Conservation (phyloP, 2,113 vertebrate genomes). For the Nothocercus nigrocapillus region DNA sequence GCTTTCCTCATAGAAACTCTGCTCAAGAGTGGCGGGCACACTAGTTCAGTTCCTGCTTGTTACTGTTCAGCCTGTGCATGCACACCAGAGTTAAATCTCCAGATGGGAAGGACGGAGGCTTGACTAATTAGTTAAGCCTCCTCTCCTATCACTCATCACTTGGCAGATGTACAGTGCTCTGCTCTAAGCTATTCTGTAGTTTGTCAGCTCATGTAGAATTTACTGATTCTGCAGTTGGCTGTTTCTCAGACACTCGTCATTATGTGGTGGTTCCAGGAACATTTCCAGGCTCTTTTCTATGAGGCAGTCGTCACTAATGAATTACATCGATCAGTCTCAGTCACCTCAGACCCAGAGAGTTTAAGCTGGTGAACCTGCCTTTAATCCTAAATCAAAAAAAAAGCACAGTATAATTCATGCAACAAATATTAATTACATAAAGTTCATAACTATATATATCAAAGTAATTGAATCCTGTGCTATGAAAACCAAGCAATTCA, state of each 20-base stretch:
- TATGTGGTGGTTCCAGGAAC: neutral
- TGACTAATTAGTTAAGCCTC: conserved; percentile 38
- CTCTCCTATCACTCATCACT: neutral
- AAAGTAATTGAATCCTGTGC: neutral
- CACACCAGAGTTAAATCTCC: neutral
- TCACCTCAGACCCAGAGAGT: neutral
- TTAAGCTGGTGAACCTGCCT: neutral
- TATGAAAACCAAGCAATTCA: neutral
- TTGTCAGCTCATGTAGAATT: neutral
- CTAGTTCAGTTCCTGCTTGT: conserved; percentile 5
- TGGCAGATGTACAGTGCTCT: conserved; percentile 10
- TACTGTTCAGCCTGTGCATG: neutral
- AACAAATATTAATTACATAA: neutral
- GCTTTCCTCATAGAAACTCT: neutral
- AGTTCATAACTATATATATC: neutral
- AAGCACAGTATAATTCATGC: neutral
- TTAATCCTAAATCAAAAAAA: neutral
- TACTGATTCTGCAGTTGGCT: neutral
- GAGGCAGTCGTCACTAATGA: neutral
- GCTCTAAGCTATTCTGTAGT: neutral
- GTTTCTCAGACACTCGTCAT: neutral
- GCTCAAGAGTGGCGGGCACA: neutral
- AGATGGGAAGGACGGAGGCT: conserved; percentile 43
- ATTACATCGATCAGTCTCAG: neutral
- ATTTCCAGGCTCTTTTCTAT: neutral